Percentiles rank a stretch among this genome's conserved stretches.
These are phyloP conservation scores for Achatina immaculata DNA, from an alignment of 1,140 invertebrate species.

Conservation along the genomic window DNA sequence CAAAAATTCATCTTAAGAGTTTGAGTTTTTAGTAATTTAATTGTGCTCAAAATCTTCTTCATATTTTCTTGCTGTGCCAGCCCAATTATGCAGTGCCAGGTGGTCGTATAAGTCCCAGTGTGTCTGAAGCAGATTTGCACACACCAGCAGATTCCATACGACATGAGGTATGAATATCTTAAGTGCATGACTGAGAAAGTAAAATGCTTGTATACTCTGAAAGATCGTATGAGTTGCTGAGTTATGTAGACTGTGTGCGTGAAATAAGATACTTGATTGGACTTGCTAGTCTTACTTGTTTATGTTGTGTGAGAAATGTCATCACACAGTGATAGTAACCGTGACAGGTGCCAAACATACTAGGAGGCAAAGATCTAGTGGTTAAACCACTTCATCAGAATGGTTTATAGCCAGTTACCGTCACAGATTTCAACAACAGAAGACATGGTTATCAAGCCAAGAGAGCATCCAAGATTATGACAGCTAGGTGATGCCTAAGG, in stretches of 20 bases:
- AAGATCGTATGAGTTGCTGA: too few relatives aligned
- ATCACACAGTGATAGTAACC: too few relatives aligned
- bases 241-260: background rate
- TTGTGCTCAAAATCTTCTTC: background rate
- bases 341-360: too few relatives aligned
- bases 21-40: background rate
- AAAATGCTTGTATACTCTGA: too few relatives aligned
- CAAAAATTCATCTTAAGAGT: background rate
- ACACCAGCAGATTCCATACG: constrained; percentile 75
- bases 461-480: too few relatives aligned
- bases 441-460: too few relatives aligned
- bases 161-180: constrained; percentile 75
- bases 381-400: too few relatives aligned
- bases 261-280: background rate
- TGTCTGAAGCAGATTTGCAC: constrained; percentile 74
- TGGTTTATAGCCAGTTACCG: too few relatives aligned
- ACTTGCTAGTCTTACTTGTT: background rate
- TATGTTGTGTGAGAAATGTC: too few relatives aligned
- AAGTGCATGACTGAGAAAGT: background rate
- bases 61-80: constrained; percentile 42
- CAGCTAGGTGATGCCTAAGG: too few relatives aligned
- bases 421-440: too few relatives aligned
- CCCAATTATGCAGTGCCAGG: constrained; percentile 71
- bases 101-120: constrained; percentile 77
- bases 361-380: too few relatives aligned